A percentile compares a stretch with the other conserved stretches of the same genome.
Evolutionary conservation across 2,888 invertebrate genomes (phyloP).

Genomic region (Oxytorus armatus): DNA sequence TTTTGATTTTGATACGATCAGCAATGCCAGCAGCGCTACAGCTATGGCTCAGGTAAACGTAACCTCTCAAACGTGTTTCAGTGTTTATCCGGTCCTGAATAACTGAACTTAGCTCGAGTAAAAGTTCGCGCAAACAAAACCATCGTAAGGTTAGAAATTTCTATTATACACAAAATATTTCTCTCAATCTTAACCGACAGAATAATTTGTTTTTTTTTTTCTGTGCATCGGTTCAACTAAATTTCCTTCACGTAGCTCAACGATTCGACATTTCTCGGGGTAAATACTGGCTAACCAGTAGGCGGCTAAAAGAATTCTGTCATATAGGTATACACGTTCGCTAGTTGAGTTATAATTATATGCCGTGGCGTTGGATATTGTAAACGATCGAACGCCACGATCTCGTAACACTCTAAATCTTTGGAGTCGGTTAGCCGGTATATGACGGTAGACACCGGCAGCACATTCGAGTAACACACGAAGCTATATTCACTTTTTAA

Average conservation of each 20-base stretch:
- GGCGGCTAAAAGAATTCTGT: constrained; percentile 29
- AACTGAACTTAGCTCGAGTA: too few relatives aligned
- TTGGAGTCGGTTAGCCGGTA: constrained; percentile 43
- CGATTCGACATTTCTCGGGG: constrained; percentile 31
- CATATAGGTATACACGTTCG: constrained; percentile 7
- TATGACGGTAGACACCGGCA: constrained; percentile 23
- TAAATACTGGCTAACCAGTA: constrained; percentile 22
- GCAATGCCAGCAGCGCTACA: too few relatives aligned
- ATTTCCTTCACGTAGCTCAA: constrained; percentile 1
- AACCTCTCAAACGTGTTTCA: too few relatives aligned
- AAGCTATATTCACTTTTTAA: constrained; percentile 58
- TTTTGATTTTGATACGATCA: too few relatives aligned
- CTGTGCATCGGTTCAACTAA: too few relatives aligned
- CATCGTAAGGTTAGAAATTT: too few relatives aligned
- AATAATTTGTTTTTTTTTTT: too few relatives aligned
- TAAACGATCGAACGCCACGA: constrained; percentile 53
- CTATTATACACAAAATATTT: too few relatives aligned
- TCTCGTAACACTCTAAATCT: constrained; percentile 50
- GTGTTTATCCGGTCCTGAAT: too few relatives aligned
- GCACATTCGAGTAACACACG: constrained; percentile 35
- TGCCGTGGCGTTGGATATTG: constrained; percentile 38
- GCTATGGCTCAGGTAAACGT: too few relatives aligned
- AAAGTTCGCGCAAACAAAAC: too few relatives aligned
- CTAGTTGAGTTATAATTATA: background rate
- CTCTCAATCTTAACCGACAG: too few relatives aligned